phyloP scores from a whole-genome alignment of 2,797 vertebrate species.

The Falco novaeseelandiae region DNA sequence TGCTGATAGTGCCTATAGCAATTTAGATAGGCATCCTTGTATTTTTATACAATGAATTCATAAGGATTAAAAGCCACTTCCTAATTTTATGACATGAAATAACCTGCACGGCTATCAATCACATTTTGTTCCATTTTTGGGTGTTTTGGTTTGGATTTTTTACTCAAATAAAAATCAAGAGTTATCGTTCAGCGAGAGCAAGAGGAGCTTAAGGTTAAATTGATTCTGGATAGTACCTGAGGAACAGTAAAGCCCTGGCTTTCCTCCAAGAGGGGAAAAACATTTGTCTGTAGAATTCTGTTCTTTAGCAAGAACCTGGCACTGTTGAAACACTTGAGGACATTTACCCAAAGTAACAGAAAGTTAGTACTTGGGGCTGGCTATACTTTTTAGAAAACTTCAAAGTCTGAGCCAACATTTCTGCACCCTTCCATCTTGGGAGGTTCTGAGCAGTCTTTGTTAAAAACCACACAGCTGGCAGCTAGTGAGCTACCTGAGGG shows the following conservation, averaged over 20 bases:
- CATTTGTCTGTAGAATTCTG: not conserved
- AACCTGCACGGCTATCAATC: not conserved
- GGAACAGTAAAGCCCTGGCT: constrained; percentile 18
- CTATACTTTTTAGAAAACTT: not conserved
- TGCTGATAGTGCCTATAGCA: not conserved
- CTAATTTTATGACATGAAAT: not conserved
- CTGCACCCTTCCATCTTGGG: not conserved
- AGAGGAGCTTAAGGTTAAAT: constrained; percentile 29
- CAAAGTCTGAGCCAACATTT: not conserved
- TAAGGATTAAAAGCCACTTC: not conserved
- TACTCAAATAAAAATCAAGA: not conserved
- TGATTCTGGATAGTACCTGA: not conserved
- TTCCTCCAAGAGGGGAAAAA: not conserved
- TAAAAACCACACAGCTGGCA: not conserved
- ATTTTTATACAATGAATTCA: not conserved
- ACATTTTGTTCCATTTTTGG: not conserved
- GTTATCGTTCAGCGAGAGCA: not conserved
- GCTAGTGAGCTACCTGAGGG: not conserved
- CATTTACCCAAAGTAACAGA: not conserved
- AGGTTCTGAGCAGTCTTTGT: not conserved
- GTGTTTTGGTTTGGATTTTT: not conserved
- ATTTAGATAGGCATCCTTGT: not conserved
- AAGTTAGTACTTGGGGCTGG: not conserved
- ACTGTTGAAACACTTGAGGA: not conserved
- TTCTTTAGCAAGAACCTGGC: not conserved